Conservation (phyloP, 2,113 vertebrate genomes). For the Myocastor coypus region DNA sequence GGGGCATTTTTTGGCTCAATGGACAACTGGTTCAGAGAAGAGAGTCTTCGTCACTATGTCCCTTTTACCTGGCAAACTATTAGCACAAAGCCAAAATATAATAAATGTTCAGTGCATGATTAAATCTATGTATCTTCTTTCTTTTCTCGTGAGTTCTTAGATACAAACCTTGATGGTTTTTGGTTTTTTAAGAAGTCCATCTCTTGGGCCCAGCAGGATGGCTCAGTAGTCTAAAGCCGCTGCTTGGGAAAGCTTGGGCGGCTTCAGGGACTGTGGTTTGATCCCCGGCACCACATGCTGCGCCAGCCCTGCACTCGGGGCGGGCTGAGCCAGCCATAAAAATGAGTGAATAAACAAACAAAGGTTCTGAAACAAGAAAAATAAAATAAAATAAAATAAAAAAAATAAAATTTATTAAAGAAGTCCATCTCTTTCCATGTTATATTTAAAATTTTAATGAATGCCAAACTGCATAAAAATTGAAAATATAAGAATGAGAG, state of each 20-base stretch:
- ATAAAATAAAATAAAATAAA: too few relatives aligned
- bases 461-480: slow-evolving; percentile 43
- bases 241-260: too few relatives aligned
- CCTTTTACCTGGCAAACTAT: background rate
- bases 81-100: background rate
- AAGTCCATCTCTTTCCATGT: background rate
- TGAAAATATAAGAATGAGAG: slow-evolving; percentile 31
- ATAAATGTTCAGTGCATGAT: background rate
- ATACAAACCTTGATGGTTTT: background rate
- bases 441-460: slow-evolving; percentile 61
- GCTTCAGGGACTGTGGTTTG: too few relatives aligned
- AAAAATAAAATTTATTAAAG: too few relatives aligned
- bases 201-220: too few relatives aligned
- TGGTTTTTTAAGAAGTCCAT: slow-evolving; percentile 13
- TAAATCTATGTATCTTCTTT: slow-evolving; percentile 4
- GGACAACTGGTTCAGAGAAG: background rate
- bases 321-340: too few relatives aligned
- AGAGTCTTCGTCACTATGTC: background rate
- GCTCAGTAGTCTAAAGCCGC: too few relatives aligned
- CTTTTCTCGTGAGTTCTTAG: slow-evolving; percentile 10
- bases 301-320: too few relatives aligned
- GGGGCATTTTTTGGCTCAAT: background rate
- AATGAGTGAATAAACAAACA: too few relatives aligned
- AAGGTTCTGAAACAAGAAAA: too few relatives aligned
- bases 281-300: too few relatives aligned